Conservation (phyloP, 2,113 vertebrate genomes). For the Glareola pratincola region DNA sequence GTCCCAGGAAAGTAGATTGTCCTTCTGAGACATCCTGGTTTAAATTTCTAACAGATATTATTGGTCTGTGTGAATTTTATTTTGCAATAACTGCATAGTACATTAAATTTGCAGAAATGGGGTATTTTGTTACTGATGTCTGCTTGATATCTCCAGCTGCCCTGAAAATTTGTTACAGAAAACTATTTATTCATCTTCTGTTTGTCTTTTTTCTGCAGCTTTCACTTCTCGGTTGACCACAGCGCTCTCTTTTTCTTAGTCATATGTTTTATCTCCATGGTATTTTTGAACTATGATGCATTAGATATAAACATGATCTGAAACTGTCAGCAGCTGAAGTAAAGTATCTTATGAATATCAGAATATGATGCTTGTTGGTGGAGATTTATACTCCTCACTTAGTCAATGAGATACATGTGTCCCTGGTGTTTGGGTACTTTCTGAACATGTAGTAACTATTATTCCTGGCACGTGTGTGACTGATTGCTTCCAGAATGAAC, state of each 20-base stretch:
- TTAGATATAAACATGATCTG: background rate
- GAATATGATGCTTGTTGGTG: background rate
- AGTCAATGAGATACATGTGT: constrained; percentile 31
- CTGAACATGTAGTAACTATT: constrained; percentile 43
- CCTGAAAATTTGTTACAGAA: background rate
- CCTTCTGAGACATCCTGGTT: background rate
- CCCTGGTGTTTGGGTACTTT: constrained; percentile 25
- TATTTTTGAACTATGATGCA: background rate
- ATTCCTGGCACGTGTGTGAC: constrained; percentile 56
- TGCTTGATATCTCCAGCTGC: background rate
- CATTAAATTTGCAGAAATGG: background rate
- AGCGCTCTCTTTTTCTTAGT: background rate
- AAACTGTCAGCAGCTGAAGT: background rate
- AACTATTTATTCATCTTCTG: background rate
- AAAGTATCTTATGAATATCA: background rate
- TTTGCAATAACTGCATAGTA: background rate
- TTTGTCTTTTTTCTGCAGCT: background rate
- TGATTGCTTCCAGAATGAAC: constrained; percentile 70
- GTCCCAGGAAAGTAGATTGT: background rate
- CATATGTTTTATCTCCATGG: background rate
- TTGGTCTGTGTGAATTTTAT: background rate
- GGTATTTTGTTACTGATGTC: background rate
- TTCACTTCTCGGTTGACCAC: background rate
- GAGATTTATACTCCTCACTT: background rate
- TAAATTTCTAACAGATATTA: background rate